Evolutionary conservation across 2,888 invertebrate genomes (phyloP), one percentile per base, ranked within the genome.

Genomic region (Idaea biselata): DNA sequence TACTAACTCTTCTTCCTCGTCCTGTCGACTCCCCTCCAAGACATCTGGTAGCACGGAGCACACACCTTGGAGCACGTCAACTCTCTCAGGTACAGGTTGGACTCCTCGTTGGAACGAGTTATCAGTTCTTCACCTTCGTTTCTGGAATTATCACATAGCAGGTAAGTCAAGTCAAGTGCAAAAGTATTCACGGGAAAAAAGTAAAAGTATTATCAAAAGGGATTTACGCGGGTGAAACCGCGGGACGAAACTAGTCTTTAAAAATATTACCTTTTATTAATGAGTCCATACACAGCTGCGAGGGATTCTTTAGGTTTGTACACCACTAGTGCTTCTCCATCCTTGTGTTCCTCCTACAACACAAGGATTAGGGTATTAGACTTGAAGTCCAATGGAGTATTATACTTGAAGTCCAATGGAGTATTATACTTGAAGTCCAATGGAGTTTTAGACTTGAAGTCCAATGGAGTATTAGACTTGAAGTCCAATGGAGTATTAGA

Each of bases 41-140:
- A 89, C 0, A 78, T 70, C 70, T 92, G 91, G 77, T 81, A 91
- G 80, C 91, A 92, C 0, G 80, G 77, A 0, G 81, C 81, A 54
- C 91, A 92, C 60, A 87, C 71, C 63, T 76, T 80, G 59, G 82
- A 81, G 55, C 79, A 79, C 0, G 81, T 70, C n/a, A 81, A 32
- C 72, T 90, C 90, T 16, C 77, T 77, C 61, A 89, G 68, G 33
- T 76, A 74, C 73, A 73, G 68, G 61, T 74, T 77, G 0, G 61
- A 8, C 0, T 83, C 75, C 0, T 79, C 76, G 0, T 74, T 74
- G 0, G 67, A 68, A 16, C 63, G 66, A 6, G 68, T 68, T 0
- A 63, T 60, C 0, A 65, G 62, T 0, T 70, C 77, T 0, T 77
- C 78, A 8, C 75, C 78, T 0, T 60, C 62, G 0, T 63, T 72